Base-by-base conservation (phyloP, 2,113 vertebrate genomes). In the Hyperopisus bebe region DNA sequence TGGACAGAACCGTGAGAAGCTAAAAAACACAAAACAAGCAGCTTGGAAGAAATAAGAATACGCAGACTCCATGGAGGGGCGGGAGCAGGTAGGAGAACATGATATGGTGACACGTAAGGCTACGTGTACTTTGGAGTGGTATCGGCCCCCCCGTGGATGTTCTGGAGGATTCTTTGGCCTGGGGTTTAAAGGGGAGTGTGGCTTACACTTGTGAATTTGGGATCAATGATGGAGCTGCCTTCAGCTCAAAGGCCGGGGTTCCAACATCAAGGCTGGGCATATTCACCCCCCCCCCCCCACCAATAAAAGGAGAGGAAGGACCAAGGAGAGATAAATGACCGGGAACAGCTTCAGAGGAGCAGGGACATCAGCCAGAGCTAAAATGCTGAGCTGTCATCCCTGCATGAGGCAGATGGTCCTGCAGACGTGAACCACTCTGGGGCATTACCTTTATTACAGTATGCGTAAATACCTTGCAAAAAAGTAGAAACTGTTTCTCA, bases 171-270 rank as follows among this genome's bases (percentile, higher is more conserved):
- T 10, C 24, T 24, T 46, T 6, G 21, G 19, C 21, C 13, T 10
- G 58, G 55, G 53, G 53, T 15, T 10, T 1, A 51, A 21, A 13
- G 55, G 21, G 66, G 66, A 31, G 66, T 31, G 66, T 3, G 27
- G 7, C 62, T 47, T 42, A 58, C 87, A 47, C 55, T 55, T 88
- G 55, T 47, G 58, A 66, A 88, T 88, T 27, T 55, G 10, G 21
- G 86, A 19, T 39, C 17, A 17, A 42, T 21, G 80, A 91, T 91
- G 90, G 91, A 89, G 89, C 91, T 91, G 94, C 92, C 94, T 92
- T 90, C 91, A 55, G 90, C 92, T 94, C 93, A 94, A 94, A 95
- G 92, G 91, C 91, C 27, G 89, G 6, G n/a, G 55, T 86, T 89
- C 82, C 62, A 66, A 86, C 86, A 88, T 90, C 92, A 86, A 93